Percentiles rank a stretch among this genome's conserved stretches.
Conservation (phyloP, 2,113 vertebrate species). For the Platysteira castanea region DNA sequence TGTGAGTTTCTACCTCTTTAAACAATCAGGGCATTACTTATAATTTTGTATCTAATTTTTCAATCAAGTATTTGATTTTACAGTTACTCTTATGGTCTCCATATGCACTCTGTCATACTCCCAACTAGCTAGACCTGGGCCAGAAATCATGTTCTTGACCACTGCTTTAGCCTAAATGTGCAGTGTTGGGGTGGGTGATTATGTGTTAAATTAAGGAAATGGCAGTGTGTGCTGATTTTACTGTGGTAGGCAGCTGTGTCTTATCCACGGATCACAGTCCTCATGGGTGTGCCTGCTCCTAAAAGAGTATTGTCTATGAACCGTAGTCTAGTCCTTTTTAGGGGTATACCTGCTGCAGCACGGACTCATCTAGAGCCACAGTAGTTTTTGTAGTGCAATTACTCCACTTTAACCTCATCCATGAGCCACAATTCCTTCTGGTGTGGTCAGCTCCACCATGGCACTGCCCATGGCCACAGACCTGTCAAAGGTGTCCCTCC, state of each 20-base stretch:
- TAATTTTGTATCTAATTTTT: neutral
- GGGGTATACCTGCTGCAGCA: fast-evolving
- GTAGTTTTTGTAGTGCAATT: neutral
- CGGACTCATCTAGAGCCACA: neutral
- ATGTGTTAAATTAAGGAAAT: neutral
- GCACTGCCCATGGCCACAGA: neutral
- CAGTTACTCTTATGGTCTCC: neutral
- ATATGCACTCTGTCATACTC: neutral
- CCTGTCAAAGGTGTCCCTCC: neutral
- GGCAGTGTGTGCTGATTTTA: fast-evolving
- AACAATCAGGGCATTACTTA: neutral
- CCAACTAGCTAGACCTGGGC: neutral
- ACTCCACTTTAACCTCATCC: neutral
- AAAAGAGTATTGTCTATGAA: neutral
- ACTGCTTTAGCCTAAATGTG: neutral
- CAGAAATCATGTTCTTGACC: neutral
- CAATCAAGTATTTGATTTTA: neutral
- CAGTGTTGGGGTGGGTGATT: neutral
- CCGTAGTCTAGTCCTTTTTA: neutral
- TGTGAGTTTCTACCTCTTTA: neutral
- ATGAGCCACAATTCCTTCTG: neutral
- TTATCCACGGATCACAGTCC: neutral
- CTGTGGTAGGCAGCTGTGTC: neutral
- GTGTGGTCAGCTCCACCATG: fast-evolving
- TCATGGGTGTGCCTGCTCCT: neutral